phyloP scores from a whole-genome alignment of 2,888 invertebrate genomes.

The Scaptomyza caliginosa region DNA sequence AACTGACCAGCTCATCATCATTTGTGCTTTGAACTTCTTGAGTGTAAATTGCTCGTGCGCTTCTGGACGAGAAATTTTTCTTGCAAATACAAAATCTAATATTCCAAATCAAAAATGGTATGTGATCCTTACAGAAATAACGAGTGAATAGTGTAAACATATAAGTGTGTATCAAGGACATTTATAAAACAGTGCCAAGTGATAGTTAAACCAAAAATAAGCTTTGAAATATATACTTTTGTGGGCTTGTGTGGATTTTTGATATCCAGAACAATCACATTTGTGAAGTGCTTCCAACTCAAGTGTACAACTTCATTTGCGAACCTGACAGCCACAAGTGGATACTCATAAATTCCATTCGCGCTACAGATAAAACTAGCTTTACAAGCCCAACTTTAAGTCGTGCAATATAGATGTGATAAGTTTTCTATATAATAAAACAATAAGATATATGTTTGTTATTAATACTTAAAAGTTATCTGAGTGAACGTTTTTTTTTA shows the following conservation, averaged over 20 bases:
- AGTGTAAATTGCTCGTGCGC: slow-evolving; percentile 76
- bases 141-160: slow-evolving; percentile 17
- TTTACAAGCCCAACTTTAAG: background rate
- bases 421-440: background rate
- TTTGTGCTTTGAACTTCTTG: slow-evolving; percentile 83
- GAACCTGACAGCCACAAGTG: slow-evolving; percentile 58
- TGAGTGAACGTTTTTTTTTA: background rate
- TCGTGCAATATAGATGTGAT: background rate
- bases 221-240: background rate
- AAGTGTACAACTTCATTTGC: slow-evolving; percentile 68
- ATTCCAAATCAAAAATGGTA: slow-evolving; percentile 45
- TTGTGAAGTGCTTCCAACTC: slow-evolving; percentile 44
- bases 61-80: slow-evolving; percentile 74
- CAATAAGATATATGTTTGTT: background rate
- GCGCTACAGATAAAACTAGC: slow-evolving; percentile 39
- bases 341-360: slow-evolving; percentile 53
- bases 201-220: slow-evolving; percentile 8
- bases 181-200: slow-evolving; percentile 11
- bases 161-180: slow-evolving; percentile 30
- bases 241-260: background rate
- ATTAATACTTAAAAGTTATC: background rate
- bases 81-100: slow-evolving; percentile 28
- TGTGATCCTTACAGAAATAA: slow-evolving; percentile 48
- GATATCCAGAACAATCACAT: slow-evolving; percentile 18
- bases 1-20: slow-evolving; percentile 82